phyloP scores from a whole-genome alignment of 2,113 vertebrate genomes.

The Myotis davidii region DNA sequence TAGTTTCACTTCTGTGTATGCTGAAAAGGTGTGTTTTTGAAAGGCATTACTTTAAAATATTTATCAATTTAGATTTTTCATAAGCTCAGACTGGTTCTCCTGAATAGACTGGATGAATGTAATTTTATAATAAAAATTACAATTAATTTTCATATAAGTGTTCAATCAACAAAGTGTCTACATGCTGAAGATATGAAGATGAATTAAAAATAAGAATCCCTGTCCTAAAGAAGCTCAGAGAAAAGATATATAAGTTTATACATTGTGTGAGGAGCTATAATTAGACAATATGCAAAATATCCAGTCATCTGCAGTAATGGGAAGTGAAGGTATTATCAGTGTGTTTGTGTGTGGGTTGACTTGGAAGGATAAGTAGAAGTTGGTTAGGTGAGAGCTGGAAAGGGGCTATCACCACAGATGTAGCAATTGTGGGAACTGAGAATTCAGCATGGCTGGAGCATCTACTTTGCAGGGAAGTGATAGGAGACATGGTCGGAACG shows the following conservation, averaged over 20 bases:
- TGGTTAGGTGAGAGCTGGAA: not conserved
- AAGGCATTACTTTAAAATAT: not conserved
- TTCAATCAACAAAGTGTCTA: constrained; percentile 19
- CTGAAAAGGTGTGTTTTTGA: not conserved
- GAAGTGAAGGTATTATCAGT: not conserved
- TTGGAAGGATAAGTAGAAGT: not conserved
- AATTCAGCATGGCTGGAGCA: not conserved
- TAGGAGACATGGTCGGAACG: not conserved
- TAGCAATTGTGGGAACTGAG: not conserved
- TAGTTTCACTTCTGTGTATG: constrained; percentile 12
- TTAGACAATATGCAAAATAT: not conserved
- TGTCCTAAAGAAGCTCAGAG: not conserved
- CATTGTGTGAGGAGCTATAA: not conserved
- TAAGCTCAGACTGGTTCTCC: constrained; percentile 7
- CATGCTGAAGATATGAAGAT: not conserved
- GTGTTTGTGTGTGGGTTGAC: not conserved
- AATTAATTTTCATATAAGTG: constrained; percentile 51
- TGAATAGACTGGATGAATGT: not conserved
- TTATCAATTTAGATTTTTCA: constrained; percentile 47
- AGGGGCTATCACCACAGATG: not conserved
- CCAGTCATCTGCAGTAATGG: not conserved
- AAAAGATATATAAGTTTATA: not conserved
- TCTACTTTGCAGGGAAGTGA: not conserved
- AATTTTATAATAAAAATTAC: constrained; percentile 6
- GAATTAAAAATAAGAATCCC: not conserved